Base-by-base conservation (phyloP, 2,888 invertebrate species). In the Nymphalis urticae region DNA sequence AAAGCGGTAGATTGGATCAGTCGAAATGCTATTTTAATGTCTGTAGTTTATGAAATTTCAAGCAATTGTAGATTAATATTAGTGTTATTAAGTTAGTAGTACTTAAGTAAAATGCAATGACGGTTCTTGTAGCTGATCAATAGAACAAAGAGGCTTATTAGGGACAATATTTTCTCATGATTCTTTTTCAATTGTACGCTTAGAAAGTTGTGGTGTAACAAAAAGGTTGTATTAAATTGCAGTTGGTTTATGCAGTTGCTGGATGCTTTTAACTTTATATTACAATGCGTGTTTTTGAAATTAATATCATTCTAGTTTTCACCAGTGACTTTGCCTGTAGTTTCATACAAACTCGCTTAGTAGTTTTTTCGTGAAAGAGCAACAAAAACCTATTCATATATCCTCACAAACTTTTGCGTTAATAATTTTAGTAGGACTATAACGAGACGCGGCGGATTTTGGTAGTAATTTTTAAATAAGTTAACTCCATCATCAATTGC, bases 161-260 rank as follows among this genome's bases (percentile, higher is more conserved):
- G 60, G 68, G 48, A 53, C 70, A 70, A 51, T 67, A 60, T 70
- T 68, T 74, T 74, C 73, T 68, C 73, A 74, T 72, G 58, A 68
- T 72, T 66, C 56, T 70, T 6, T 63, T 59, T 64, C 61, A 72
- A 61, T 42, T 10, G 61, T 62, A 62, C 50, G 24, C n/a, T 48
- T 62, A 62, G 50, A 50, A 62, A 50, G 32, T 48, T n/a, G 50
- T 50, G 32, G 24, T 47, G 16, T 53, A 21, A 58, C 17, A 32
- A 62, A 48, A 50, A 19, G 27, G 50, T 2, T 50, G n/a, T 62
- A 10, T 62, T 13, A 48, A 27, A 54, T 54, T 21, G 10, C 27
- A 36, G 32, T 32, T n/a, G 9, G 6, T 9, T 21, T 36, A n/a
- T 36, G 13, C 56, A 32, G 32, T 32, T 17, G 8, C 1, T 56